phyloP scores from a whole-genome alignment of 1,140 invertebrate species.

The Tetramorium alpestre region DNA sequence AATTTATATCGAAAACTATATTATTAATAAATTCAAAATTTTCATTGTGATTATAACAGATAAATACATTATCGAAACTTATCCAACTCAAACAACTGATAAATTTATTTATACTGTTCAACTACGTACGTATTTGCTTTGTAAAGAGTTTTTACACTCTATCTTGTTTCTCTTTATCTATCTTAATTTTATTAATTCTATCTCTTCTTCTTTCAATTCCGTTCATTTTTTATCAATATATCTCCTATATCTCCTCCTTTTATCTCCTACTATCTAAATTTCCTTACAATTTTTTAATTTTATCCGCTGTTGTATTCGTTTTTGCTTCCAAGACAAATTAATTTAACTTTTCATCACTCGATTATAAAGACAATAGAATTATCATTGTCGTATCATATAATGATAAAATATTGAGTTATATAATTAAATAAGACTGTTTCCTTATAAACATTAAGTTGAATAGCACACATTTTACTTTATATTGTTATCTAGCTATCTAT shows the following conservation, averaged over 20 bases:
- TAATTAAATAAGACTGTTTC: too few species aligned
- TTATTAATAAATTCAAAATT: constrained; percentile 16
- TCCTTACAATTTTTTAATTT: constrained; percentile 28
- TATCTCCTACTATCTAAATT: too few species aligned
- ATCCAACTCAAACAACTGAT: constrained; percentile 86
- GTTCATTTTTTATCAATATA: not conserved
- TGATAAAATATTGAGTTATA: too few species aligned
- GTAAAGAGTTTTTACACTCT: constrained; percentile 71
- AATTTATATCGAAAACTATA: not conserved
- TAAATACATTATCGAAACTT: not conserved
- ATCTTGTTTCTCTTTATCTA: not conserved
- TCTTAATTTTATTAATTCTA: not conserved
- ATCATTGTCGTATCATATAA: too few species aligned
- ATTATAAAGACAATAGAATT: not conserved
- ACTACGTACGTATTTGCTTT: constrained; percentile 79
- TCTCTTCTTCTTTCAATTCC: not conserved
- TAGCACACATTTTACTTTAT: too few species aligned
- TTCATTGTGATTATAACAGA: too few species aligned
- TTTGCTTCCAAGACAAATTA: not conserved
- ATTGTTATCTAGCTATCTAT: too few species aligned
- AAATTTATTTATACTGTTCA: constrained; percentile 83
- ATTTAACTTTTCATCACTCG: constrained; percentile 3
- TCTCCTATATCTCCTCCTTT: too few species aligned
- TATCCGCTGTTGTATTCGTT: constrained; percentile 1
- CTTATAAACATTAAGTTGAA: too few species aligned